A percentile compares a stretch with the other conserved stretches of the same genome.
These are phyloP conservation scores for Hozukius guyotensis DNA, from an alignment of 2,797 vertebrate genomes.

Conservation along the genomic window DNA sequence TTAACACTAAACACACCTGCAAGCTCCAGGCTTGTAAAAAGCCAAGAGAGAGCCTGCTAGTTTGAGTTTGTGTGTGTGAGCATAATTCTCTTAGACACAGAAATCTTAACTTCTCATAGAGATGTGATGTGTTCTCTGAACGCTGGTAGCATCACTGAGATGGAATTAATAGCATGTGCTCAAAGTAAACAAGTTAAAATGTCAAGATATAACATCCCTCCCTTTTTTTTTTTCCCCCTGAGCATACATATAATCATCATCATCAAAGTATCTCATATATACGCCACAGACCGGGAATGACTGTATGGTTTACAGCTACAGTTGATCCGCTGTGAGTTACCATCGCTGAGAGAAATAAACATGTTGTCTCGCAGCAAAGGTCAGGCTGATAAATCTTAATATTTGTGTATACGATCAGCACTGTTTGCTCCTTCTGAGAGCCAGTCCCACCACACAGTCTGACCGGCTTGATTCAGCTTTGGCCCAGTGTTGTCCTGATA, in stretches of 20 bases:
- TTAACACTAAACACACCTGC: neutral
- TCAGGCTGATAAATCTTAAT: conserved; percentile 71
- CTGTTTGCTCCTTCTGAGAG: conserved; percentile 15
- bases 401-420: conserved; percentile 40
- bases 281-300: neutral
- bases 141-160: neutral
- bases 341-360: conserved; percentile 48
- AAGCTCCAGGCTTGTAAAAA: neutral
- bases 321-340: conserved; percentile 37
- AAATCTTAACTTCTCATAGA: neutral
- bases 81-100: neutral
- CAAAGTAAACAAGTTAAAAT: conserved; percentile 36
- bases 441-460: conserved; percentile 12
- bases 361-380: conserved; percentile 63
- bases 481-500: neutral
- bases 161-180: conserved; percentile 19
- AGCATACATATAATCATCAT: conserved; percentile 18
- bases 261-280: conserved; percentile 11
- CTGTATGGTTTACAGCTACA: conserved; percentile 23
- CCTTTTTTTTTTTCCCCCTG: too few species aligned
- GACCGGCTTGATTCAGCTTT: conserved; percentile 6
- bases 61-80: neutral
- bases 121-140: neutral
- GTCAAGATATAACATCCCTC: neutral
- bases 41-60: neutral